A percentile compares a stretch with the other conserved stretches of the same genome.
Evolutionary conservation across 2,888 invertebrate species (phyloP).

Genomic region (Caenorhabditis sp.): DNA sequence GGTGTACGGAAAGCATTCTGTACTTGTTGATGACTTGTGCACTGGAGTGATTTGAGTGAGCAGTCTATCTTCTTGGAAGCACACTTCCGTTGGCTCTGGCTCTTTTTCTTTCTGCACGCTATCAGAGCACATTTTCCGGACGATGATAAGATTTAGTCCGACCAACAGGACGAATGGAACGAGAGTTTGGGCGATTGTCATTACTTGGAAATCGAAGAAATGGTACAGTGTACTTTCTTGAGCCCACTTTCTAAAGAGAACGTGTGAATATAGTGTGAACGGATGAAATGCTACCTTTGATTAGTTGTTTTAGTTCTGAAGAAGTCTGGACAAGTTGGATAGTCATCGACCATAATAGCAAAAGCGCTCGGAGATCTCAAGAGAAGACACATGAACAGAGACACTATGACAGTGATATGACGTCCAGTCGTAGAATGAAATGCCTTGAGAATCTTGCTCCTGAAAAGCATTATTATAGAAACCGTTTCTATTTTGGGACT

Average conservation of each 20-base stretch:
- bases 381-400: constrained; percentile 70
- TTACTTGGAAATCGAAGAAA: constrained; percentile 79
- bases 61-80: constrained; percentile 46
- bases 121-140: constrained; percentile 60
- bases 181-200: constrained; percentile 79
- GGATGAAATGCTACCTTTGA: constrained; percentile 61
- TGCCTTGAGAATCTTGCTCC: constrained; percentile 69
- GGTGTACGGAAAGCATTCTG: neutral
- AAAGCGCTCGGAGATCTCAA: constrained; percentile 77
- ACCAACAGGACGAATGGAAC: constrained; percentile 80
- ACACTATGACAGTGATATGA: constrained; percentile 73
- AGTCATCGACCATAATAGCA: constrained; percentile 74
- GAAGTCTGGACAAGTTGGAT: constrained; percentile 77
- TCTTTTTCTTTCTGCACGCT: constrained; percentile 57
- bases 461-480: constrained; percentile 20
- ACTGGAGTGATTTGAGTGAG: constrained; percentile 44
- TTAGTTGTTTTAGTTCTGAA: constrained; percentile 75
- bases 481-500: neutral
- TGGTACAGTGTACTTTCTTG: constrained; percentile 63
- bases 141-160: constrained; percentile 73
- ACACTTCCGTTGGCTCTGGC: constrained; percentile 45
- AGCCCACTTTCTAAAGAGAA: constrained; percentile 57
- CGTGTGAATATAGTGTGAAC: no score
- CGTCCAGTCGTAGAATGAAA: constrained; percentile 78
- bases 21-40: constrained; percentile 59